Conservation (phyloP, 2,888 invertebrate genomes). For the Platycheirus rosarum region DNA sequence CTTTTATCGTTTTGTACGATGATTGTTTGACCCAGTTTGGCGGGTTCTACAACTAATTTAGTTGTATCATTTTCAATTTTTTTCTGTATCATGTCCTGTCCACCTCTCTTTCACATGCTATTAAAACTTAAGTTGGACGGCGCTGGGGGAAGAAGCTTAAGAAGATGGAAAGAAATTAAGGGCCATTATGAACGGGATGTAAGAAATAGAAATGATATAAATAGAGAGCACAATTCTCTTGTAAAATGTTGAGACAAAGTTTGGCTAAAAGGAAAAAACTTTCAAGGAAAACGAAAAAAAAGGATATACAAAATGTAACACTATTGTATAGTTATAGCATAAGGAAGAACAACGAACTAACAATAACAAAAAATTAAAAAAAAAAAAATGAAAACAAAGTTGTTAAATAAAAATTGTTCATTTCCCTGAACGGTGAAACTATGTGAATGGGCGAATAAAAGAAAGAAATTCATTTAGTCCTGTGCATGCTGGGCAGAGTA, state of each 20-base stretch:
- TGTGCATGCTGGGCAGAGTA: constrained; percentile 14
- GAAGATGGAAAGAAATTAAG: constrained; percentile 3
- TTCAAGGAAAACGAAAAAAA: constrained; percentile 13
- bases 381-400: constrained; percentile 23
- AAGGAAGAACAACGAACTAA: constrained; percentile 28
- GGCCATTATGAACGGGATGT: constrained; percentile 62
- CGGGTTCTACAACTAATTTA: constrained; percentile 61
- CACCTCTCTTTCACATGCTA: constrained; percentile 1
- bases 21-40: constrained; percentile 69
- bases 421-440: constrained; percentile 63
- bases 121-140: constrained; percentile 23
- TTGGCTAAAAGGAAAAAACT: constrained; percentile 34
- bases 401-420: constrained; percentile 62
- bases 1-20: constrained; percentile 31
- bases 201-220: constrained; percentile 63
- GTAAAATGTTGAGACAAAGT: constrained; percentile 61
- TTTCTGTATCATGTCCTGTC: constrained; percentile 3
- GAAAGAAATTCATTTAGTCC: constrained; percentile 69
- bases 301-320: constrained; percentile 46
- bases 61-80: constrained; percentile 41
- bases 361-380: constrained; percentile 5
- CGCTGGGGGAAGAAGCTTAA: not conserved
- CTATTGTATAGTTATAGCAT: constrained; percentile 39
- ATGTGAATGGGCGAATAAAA: constrained; percentile 45
- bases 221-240: constrained; percentile 49